Conservation (phyloP, 2,888 invertebrate species). For the Phengaris arion region DNA sequence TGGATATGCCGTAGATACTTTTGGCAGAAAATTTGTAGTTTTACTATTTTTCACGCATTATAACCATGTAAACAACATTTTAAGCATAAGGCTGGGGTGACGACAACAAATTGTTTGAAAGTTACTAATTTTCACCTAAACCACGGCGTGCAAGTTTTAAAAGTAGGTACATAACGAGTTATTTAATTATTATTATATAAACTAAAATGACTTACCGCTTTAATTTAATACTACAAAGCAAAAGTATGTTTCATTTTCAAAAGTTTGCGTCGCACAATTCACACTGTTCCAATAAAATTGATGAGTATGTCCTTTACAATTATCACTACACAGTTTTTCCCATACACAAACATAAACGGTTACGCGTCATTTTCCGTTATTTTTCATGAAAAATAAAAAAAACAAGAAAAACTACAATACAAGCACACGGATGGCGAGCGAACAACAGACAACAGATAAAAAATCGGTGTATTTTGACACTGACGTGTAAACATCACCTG, state of each 20-base stretch:
- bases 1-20: neutral
- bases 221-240: slow-evolving; percentile 61
- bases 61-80: neutral
- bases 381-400: slow-evolving; percentile 66
- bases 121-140: neutral
- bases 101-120: neutral
- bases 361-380: slow-evolving; percentile 68
- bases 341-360: slow-evolving; percentile 53
- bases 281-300: slow-evolving; percentile 36
- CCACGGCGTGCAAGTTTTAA: neutral
- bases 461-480: slow-evolving; percentile 31
- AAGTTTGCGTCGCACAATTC: slow-evolving; percentile 69
- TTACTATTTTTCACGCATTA: neutral
- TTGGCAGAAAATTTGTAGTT: neutral
- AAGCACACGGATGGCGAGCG: slow-evolving; percentile 49
- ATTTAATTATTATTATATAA: slow-evolving; percentile 32
- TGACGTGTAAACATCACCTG: slow-evolving; percentile 37
- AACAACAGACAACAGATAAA: slow-evolving; percentile 46
- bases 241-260: slow-evolving; percentile 73
- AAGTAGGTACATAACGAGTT: neutral
- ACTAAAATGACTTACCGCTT: slow-evolving; percentile 60
- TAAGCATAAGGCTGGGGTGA: neutral
- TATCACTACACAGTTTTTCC: slow-evolving; percentile 37
- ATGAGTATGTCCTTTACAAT: slow-evolving; percentile 32
- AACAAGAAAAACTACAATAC: slow-evolving; percentile 62